Base-by-base conservation (phyloP, 2,113 vertebrate genomes). In the Fulica atra region DNA sequence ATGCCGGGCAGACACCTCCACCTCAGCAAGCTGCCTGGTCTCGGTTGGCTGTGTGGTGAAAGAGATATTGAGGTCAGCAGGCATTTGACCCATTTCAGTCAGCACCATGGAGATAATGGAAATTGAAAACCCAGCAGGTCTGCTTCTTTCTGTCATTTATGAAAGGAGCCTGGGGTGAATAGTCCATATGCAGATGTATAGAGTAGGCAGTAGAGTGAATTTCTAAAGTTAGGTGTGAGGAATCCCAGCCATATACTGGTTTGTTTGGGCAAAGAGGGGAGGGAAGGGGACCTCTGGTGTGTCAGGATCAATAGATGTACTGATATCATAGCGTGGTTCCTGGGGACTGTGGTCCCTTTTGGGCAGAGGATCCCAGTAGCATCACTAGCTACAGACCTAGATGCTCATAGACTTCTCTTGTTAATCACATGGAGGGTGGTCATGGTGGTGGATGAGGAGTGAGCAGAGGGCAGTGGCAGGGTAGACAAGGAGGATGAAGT, bases 91-190 rank as follows among this genome's bases (percentile, higher is more conserved):
- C 65, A 31, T 84, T 87, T 89, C 15, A 87, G 81, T 71, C 84
- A 95, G 77, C 38, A 4, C 44, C 33, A 13, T 13, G 48, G 69
- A 11, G 46, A 92, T 46, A 91, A 87, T 63, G 65, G 84, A 71
- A 84, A 63, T 1, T 69, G 81, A 86, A 94, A 93, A 48, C 48
- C 57, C 93, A 92, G 78, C 90, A 94, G 70, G 56, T 85, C 57
- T 89, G 51, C 73, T 70, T 93, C 65, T 74, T 50, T 83, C 65
- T 87, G 70, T 38, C 15, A 0, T 40, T 80, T 64, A 18, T 68
- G 78, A 25, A 88, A 40, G 18, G 73, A 85, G 51, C 38, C 25
- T 24, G 44, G 76, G 54, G 44, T 89, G 65, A 91, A 38, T 4
- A 85, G 70, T 53, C 38, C 78, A 12, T 65, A 19, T 24, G 38